phyloP scores from a whole-genome alignment of 2,113 vertebrate genomes.

The Rhynchomys soricoides region DNA sequence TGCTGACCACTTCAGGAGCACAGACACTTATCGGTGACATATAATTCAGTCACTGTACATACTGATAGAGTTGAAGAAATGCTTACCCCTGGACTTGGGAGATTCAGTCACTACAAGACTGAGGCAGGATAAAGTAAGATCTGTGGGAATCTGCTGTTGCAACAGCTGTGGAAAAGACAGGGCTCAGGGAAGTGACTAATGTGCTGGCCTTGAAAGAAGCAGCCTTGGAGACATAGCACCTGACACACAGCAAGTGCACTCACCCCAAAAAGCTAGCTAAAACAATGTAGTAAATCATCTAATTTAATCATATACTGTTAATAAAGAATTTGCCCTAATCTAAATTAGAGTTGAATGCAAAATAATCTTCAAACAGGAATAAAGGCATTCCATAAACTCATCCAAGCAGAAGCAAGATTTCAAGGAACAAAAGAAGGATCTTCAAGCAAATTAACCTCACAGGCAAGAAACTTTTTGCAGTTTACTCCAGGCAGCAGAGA shows the following conservation, averaged over 20 bases:
- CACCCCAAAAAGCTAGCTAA: constrained; percentile 4
- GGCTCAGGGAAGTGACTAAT: neutral
- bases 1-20: neutral
- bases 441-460: constrained; percentile 24
- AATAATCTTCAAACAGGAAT: constrained; percentile 7
- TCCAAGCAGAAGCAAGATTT: constrained; percentile 2
- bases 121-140: neutral
- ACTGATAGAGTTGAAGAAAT: constrained; percentile 34
- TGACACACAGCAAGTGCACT: neutral
- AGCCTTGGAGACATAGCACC: constrained; percentile 2
- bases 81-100: neutral
- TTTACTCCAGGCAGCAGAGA: neutral
- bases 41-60: constrained; percentile 35
- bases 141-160: neutral
- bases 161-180: neutral
- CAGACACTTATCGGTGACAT: neutral
- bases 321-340: constrained; percentile 27
- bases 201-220: neutral
- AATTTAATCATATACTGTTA: constrained; percentile 32
- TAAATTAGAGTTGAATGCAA: constrained; percentile 41
- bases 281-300: neutral
- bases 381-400: constrained; percentile 41
- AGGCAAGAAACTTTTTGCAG: neutral
- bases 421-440: neutral
- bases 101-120: neutral